Evolutionary conservation across 1,140 invertebrate genomes (phyloP).

Genomic region (Hyles euphorbiae): DNA sequence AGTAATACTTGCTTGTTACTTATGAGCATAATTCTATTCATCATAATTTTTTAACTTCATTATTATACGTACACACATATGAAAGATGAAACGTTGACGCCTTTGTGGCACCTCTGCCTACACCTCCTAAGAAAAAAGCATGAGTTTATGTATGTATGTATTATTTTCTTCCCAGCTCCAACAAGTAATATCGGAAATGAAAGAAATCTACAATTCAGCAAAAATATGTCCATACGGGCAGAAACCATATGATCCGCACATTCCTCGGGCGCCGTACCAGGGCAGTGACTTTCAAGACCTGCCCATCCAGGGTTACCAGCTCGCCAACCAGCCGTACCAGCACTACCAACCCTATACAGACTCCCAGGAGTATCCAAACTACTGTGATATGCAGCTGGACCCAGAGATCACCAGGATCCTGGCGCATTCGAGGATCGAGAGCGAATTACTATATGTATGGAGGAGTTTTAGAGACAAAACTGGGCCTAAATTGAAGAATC

Average conservation of each 20-base stretch:
- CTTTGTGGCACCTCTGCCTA: too few species aligned
- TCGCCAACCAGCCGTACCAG: conserved; percentile 46
- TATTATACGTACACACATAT: too few species aligned
- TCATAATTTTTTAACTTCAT: too few species aligned
- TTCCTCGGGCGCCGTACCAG: conserved; percentile 31
- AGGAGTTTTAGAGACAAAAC: conserved; percentile 85
- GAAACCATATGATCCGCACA: conserved; percentile 60
- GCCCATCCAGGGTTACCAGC: conserved; percentile 35
- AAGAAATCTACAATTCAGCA: conserved; percentile 84
- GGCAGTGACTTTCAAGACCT: conserved; percentile 27
- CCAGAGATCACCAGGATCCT: conserved; percentile 82
- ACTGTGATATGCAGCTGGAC: conserved; percentile 83
- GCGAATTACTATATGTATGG: conserved; percentile 86
- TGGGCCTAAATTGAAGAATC: conserved; percentile 84
- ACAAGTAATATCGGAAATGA: conserved; percentile 86
- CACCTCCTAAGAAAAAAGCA: too few species aligned
- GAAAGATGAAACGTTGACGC: too few species aligned
- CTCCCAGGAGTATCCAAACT: conserved; percentile 48
- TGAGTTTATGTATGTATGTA: too few species aligned
- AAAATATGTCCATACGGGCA: conserved; percentile 82
- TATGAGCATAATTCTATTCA: too few species aligned
- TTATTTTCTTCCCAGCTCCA: conserved; percentile 75
- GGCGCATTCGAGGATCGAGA: conserved; percentile 82
- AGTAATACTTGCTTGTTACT: too few species aligned
- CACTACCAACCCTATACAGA: conserved; percentile 31